Evolutionary conservation across 1,140 invertebrate species (phyloP).

Genomic region (Ylistrum balloti): DNA sequence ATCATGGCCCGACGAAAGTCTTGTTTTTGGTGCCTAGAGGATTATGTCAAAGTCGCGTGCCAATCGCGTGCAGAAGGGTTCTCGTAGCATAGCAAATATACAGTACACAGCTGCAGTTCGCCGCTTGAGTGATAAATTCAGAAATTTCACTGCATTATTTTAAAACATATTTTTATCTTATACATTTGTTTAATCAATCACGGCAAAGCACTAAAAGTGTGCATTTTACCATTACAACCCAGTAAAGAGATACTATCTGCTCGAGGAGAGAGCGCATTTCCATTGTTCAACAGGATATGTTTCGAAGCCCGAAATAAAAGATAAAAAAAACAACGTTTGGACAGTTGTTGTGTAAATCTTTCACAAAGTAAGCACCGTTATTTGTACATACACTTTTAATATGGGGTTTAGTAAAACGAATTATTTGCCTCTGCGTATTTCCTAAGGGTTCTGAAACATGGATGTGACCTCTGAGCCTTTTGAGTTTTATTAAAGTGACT

Average conservation of each 20-base stretch:
- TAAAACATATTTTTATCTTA: neutral
- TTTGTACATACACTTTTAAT: neutral
- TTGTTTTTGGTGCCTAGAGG: neutral
- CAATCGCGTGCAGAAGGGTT: conserved; percentile 1
- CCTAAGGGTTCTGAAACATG: neutral
- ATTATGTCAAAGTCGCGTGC: neutral
- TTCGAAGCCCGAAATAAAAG: neutral
- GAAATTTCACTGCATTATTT: neutral
- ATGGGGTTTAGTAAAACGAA: neutral
- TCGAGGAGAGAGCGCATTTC: neutral
- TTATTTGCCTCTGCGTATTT: neutral
- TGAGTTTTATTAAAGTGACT: neutral
- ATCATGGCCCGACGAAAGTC: conserved; percentile 23
- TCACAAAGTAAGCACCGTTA: neutral
- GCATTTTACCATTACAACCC: neutral
- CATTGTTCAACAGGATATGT: neutral
- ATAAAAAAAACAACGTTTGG: too few species aligned
- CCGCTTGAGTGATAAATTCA: neutral
- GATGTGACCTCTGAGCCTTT: neutral
- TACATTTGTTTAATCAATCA: neutral
- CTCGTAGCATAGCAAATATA: neutral
- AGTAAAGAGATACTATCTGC: neutral
- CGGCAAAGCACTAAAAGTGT: neutral
- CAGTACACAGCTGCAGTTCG: neutral
- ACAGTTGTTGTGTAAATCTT: neutral